phyloP scores from a whole-genome alignment of 2,113 vertebrate genomes.

The Herpailurus yagouaroundi region DNA sequence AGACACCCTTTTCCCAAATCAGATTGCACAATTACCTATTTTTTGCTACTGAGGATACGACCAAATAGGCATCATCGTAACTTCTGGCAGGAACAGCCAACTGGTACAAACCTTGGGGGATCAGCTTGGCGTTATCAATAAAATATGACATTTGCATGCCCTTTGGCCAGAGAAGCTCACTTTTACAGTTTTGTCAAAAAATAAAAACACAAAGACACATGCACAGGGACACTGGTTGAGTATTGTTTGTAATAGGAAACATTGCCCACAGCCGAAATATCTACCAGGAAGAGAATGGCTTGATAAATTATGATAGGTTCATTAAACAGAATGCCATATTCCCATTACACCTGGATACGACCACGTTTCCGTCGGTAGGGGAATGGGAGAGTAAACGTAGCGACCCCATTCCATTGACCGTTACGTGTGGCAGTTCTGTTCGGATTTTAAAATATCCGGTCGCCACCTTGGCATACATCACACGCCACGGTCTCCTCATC shows the following conservation, averaged over 20 bases:
- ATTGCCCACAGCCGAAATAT: not conserved
- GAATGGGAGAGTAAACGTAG: not conserved
- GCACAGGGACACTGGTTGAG: not conserved
- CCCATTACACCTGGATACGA: conserved; percentile 1
- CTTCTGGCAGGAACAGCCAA: not conserved
- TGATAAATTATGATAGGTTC: not conserved
- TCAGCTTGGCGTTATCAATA: not conserved
- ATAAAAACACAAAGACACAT: not conserved
- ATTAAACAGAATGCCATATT: not conserved
- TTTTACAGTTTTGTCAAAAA: conserved; percentile 13
- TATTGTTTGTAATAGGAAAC: not conserved
- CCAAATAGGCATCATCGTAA: not conserved
- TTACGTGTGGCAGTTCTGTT: not conserved
- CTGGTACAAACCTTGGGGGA: not conserved
- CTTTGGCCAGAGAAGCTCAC: not conserved
- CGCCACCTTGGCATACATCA: fast-evolving
- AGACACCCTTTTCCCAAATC: not conserved
- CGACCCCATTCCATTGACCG: not conserved
- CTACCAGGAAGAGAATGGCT: not conserved
- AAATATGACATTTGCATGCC: not conserved
- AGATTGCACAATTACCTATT: not conserved
- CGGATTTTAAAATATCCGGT: no score
- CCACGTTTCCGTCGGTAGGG: conserved; percentile 19
- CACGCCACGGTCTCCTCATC: not conserved
- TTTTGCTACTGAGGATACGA: not conserved